phyloP scores from a whole-genome alignment of 2,888 invertebrate species.

The Ochropacha duplaris region DNA sequence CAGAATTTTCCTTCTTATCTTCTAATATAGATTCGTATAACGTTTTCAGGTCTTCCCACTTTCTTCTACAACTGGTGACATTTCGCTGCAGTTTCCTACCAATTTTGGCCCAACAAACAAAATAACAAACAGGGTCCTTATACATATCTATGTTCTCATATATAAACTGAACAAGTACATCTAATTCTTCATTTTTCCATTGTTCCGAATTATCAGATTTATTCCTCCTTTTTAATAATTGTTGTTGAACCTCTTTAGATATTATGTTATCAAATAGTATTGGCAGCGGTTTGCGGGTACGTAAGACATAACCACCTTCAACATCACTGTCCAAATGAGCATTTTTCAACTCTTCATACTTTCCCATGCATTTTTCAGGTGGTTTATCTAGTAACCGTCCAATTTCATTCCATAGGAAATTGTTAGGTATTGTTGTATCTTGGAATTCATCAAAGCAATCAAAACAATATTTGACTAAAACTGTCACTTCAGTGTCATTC shows the following conservation, averaged over 20 bases:
- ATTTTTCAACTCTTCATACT: constrained; percentile 50
- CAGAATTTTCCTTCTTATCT: constrained; percentile 70
- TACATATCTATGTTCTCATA: constrained; percentile 64
- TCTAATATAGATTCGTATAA: constrained; percentile 62
- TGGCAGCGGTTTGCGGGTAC: constrained; percentile 49
- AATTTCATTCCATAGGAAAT: constrained; percentile 72
- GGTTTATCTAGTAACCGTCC: constrained; percentile 62
- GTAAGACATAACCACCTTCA: constrained; percentile 48
- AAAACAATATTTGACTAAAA: constrained; percentile 67
- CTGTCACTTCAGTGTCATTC: constrained; percentile 60
- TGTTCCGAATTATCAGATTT: not conserved
- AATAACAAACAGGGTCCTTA: constrained; percentile 65
- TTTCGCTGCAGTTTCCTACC: constrained; percentile 45
- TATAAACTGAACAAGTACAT: constrained; percentile 61
- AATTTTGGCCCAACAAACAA: constrained; percentile 63
- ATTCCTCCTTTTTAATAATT: constrained; percentile 31
- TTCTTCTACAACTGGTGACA: constrained; percentile 45
- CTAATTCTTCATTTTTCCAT: constrained; percentile 16
- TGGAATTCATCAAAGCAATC: constrained; percentile 71
- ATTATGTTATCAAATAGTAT: constrained; percentile 70
- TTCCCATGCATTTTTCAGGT: constrained; percentile 55
- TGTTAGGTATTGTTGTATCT: constrained; percentile 67
- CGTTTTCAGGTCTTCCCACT: constrained; percentile 60
- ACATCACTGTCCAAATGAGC: constrained; percentile 54
- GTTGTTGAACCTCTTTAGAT: constrained; percentile 51